These are phyloP conservation scores for Hemichromis elongatus DNA, from an alignment of 2,113 vertebrate species.

Conservation along the genomic window DNA sequence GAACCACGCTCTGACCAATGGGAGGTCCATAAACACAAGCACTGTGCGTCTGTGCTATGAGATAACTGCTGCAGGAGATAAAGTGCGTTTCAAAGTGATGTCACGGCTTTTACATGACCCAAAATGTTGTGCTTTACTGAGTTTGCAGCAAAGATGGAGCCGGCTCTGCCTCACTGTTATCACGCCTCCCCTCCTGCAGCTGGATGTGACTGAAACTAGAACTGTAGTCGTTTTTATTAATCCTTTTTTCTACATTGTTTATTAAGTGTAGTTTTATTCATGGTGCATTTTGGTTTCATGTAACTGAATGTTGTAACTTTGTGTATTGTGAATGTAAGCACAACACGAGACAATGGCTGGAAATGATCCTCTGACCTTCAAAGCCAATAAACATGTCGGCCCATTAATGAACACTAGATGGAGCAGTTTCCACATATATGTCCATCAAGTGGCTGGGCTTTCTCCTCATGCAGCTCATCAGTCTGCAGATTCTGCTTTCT, in stretches of 20 bases:
- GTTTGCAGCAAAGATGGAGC: neutral
- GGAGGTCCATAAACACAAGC: neutral
- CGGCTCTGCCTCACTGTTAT: no score
- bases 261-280: no score
- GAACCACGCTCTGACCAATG: neutral
- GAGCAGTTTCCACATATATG: neutral
- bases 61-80: neutral
- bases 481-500: neutral
- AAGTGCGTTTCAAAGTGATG: neutral
- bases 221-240: no score
- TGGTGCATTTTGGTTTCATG: no score
- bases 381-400: neutral
- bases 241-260: no score
- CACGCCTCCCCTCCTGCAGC: neutral
- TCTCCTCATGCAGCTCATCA: neutral
- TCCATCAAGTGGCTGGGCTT: neutral
- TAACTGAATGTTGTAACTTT: no score
- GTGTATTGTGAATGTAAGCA: no score
- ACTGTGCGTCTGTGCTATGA: neutral
- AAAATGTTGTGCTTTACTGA: no score
- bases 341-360: no score
- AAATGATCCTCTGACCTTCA: neutral
- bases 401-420: neutral
- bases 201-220: no score
- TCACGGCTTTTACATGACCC: neutral